Percentiles rank a stretch among this genome's conserved stretches.
phyloP scores from a whole-genome alignment of 2,888 invertebrate species.

The Bhutanitis thaidina region DNA sequence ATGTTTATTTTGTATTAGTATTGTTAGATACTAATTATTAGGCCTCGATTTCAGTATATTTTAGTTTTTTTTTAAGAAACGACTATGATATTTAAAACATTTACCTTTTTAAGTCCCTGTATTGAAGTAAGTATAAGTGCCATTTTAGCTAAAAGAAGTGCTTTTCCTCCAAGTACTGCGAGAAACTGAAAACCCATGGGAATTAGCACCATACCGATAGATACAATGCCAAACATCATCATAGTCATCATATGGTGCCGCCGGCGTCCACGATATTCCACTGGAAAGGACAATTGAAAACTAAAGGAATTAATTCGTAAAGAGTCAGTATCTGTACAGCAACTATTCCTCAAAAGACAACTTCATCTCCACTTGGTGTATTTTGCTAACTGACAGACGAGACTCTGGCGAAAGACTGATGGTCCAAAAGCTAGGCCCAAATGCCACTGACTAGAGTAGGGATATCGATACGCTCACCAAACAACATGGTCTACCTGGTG shows the following conservation, averaged over 20 bases:
- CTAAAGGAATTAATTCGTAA: too few species aligned
- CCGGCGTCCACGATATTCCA: constrained; percentile 77
- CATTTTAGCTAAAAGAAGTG: constrained; percentile 88
- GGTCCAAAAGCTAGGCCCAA: too few species aligned
- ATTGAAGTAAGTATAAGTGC: constrained; percentile 89
- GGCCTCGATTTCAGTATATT: constrained; percentile 1
- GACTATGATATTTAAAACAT: constrained; percentile 5
- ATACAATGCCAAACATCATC: constrained; percentile 88
- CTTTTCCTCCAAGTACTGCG: constrained; percentile 90
- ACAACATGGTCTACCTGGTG: too few species aligned
- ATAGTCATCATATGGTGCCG: constrained; percentile 86
- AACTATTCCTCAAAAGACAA: too few species aligned
- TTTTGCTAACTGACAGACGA: too few species aligned
- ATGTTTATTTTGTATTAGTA: constrained; percentile 29
- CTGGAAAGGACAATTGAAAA: constrained; percentile 34
- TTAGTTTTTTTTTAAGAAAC: not conserved
- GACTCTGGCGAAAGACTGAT: too few species aligned
- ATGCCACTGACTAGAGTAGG: too few species aligned
- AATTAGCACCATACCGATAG: constrained; percentile 87
- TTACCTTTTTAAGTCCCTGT: constrained; percentile 88
- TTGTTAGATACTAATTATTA: constrained; percentile 7
- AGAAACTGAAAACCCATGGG: constrained; percentile 93
- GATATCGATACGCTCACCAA: too few species aligned
- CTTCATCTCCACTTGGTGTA: too few species aligned
- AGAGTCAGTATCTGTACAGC: too few species aligned